Base-by-base conservation (phyloP, 1,140 invertebrate species). In the Drosophila persimilis region DNA sequence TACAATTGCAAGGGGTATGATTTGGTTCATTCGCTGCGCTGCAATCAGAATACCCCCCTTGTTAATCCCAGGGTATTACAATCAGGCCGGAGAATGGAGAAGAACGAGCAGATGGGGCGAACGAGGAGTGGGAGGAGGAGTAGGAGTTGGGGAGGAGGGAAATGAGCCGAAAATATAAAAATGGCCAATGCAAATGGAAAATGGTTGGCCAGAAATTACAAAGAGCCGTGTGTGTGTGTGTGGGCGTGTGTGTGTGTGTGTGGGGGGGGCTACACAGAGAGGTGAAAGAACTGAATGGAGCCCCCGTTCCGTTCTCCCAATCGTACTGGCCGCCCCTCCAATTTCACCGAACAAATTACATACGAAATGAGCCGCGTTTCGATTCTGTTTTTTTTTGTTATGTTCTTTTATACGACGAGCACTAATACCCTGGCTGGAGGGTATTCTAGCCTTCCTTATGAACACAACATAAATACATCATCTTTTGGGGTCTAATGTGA, bases 131-230 rank as follows among this genome's bases (percentile, higher is more conserved):
- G 54, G 11, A 15, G 15, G 24, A 11, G 24, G 15, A 11, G 20
- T 3, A 0, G 24, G 24, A 24, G 24, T 5, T 24, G 24, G 62
- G 50, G 63, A 35, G 48, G 43, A 80, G 73, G 60, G 73, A 84
- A 85, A 85, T 84, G 72, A 83, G 70, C 76, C 61, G 76, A 72
- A 83, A 76, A 84, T 84, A 79, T 84, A 83, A 80, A 85, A 85
- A 85, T 76, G 76, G 76, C 66, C 77, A 80, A 77, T 72, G 73
- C 77, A 76, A 77, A 80, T 84, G 80, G 73, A 80, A 84, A 85
- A 86, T 86, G 80, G 67, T 86, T 69, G 77, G 67, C 63, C 81
- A 77, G 69, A 85, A 85, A 86, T 85, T 80, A 85, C 80, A 85
- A 85, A 85, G 81, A 80, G 81, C 17, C 52, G 35, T 56, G 17